Conservation (phyloP, 2,888 invertebrate genomes). For the Tetramorium bicarinatum region DNA sequence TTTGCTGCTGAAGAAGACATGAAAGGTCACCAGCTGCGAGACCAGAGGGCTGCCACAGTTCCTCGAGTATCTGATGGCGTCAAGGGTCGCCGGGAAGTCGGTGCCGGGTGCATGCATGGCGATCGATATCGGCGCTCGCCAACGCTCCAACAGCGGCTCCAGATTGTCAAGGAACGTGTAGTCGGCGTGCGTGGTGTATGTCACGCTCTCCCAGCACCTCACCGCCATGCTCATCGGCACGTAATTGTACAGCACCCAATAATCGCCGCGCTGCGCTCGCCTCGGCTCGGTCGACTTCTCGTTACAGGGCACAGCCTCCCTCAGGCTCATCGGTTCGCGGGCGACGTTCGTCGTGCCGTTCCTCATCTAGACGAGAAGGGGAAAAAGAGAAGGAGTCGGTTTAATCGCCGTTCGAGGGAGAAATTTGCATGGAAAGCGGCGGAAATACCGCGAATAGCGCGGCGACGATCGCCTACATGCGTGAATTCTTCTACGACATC, state of each 20-base stretch:
- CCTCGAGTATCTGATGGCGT: constrained; percentile 93
- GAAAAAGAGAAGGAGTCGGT: background rate
- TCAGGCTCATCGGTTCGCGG: constrained; percentile 81
- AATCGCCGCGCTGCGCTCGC: constrained; percentile 92
- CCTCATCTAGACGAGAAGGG: constrained; percentile 53
- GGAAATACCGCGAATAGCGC: constrained; percentile 34
- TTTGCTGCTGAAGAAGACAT: constrained; percentile 95
- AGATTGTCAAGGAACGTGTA: constrained; percentile 97
- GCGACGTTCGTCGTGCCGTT: constrained; percentile 57
- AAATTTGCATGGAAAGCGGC: constrained; percentile 44
- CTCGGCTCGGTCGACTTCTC: constrained; percentile 89
- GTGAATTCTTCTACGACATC: constrained; percentile 21
- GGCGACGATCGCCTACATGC: background rate
- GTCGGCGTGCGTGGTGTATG: constrained; percentile 97
- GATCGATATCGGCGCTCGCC: constrained; percentile 95
- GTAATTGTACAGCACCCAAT: constrained; percentile 96
- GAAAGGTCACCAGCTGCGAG: constrained; percentile 94
- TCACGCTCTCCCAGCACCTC: constrained; percentile 94
- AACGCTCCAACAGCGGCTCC: constrained; percentile 93
- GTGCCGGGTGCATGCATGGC: constrained; percentile 95
- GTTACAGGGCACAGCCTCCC: constrained; percentile 89
- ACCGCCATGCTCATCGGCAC: constrained; percentile 90
- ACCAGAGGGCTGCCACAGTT: constrained; percentile 92
- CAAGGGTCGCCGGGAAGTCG: constrained; percentile 92
- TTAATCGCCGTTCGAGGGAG: constrained; percentile 1